Evolutionary conservation across 2,113 vertebrate genomes (phyloP), one percentile per base, ranked within the genome.

Genomic region (Ophthalmolycus amberensis): DNA sequence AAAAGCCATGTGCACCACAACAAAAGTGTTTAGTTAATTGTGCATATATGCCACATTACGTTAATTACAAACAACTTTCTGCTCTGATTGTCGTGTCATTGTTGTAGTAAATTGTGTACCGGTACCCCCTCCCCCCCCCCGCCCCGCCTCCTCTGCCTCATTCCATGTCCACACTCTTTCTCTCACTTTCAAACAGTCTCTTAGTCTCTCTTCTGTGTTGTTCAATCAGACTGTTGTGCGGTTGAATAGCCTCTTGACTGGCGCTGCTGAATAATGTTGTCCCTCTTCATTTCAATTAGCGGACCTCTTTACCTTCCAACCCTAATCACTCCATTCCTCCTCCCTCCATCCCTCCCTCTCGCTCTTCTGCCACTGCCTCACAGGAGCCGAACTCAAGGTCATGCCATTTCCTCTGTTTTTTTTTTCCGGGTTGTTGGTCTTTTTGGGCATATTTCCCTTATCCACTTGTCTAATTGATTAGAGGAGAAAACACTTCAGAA

Each of bases 211-310:
- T 82, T 94, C 94, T 95, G 95, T 72, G 93, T 94, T 95, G 96
- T 97, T 96, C 93, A 96, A 82, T 96, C 95, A 96, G 94, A 91
- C 94, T 95, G 92, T 91, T 88, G 92, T 94, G 95, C 90, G 89
- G 91, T 92, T 97, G 95, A 97, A 97, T 96, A 96, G 95, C 93
- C 95, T 96, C 96, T 97, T 96, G 94, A 96, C 95, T 96, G 92
- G 91, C 91, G 91, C 95, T 95, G 94, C 94, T 95, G 94, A 93
- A 93, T 96, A 97, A 96, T 95, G 93, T 96, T 95, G 92, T 96
- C 95, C 93, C 96, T 96, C 96, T 97, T 96, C 95, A 96, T 96
- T 97, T 96, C 96, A 97, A 96, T 98, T 97, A 95, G 94, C 85
- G 92, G 87, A 94, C 92, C 95, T 93, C 95, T 96, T 95, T 94